Base-by-base conservation (phyloP, 1,140 invertebrate genomes). In the Lordiphosa stackelbergi region DNA sequence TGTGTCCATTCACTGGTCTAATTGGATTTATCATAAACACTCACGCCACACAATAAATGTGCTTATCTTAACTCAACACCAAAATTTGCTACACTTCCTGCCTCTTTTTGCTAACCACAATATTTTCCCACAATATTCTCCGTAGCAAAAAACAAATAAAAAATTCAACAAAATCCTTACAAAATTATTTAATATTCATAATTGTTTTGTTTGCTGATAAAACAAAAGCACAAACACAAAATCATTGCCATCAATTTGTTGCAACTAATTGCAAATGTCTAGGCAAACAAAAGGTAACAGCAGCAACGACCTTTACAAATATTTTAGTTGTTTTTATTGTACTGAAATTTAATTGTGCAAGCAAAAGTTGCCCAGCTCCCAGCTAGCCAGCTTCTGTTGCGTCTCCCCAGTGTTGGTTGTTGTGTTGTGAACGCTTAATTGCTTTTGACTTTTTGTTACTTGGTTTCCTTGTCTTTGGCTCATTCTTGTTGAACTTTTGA, bases 191-290 rank as follows among this genome's bases (percentile, higher is more conserved):
- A 66, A 56, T 72, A 41, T 54, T 53, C 35, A 41, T 64, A 60
- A 64, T 69, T 57, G 19, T 54, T 34, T 54, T 59, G 10, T 54
- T 72, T 41, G 34, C 53, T 48, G 24, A 47, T 71, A 43, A 57
- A 46, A 60, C 42, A 45, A 66, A 45, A 59, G 24, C 38, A 19
- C 43, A 24, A 36, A 54, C 51, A 53, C 22, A 77, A 64, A 56
- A 65, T 69, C 60, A 78, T 58, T 61, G 64, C 54, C 69, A 40
- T 73, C 69, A 68, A 78, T 78, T 78, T 77, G 73, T 65, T 61
- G 74, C 59, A 79, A 61, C 65, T 69, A 79, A 78, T 79, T 69
- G 65, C 51, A 69, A 69, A 69, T 69, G 69, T 55, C 69, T 64
- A 43, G 53, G 16, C 53, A 57, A 69, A 73, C 73, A 77, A 73